A percentile compares a stretch with the other conserved stretches of the same genome.
These are phyloP conservation scores for Xenopus borealis DNA, from an alignment of 2,113 vertebrate genomes.

Conservation along the genomic window DNA sequence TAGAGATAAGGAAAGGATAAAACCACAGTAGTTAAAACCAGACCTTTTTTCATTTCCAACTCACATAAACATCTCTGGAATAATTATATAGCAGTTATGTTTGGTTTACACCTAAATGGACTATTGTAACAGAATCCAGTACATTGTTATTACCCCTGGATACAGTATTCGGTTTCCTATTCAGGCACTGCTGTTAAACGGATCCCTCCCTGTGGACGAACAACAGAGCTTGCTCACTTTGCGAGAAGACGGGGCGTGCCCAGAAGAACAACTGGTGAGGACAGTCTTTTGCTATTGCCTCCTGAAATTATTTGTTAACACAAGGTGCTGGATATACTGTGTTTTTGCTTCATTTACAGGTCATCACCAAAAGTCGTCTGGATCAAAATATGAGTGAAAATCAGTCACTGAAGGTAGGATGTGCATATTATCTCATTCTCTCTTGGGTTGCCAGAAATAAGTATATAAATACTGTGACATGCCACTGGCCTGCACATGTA, in stretches of 20 bases:
- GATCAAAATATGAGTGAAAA: conserved; percentile 94
- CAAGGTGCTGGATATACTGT: not conserved
- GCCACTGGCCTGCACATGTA: no score
- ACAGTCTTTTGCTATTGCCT: not conserved
- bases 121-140: not conserved
- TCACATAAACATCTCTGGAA: not conserved
- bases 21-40: no score
- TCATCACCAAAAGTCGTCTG: conserved; percentile 85
- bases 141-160: conserved; percentile 11
- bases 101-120: not conserved
- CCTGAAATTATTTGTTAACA: not conserved
- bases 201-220: conserved; percentile 87
- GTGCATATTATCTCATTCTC: not conserved
- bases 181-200: conserved; percentile 86
- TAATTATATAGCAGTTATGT: not conserved
- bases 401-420: conserved; percentile 84
- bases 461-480: no score
- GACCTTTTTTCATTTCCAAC: not conserved
- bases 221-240: conserved; percentile 77
- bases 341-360: conserved; percentile 61
- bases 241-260: conserved; percentile 70
- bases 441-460: not conserved
- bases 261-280: conserved; percentile 88
- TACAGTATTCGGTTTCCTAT: conserved; percentile 33
- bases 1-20: no score